Evolutionary conservation across 2,797 vertebrate genomes (phyloP).

Genomic region (Notolabrus celidotus): DNA sequence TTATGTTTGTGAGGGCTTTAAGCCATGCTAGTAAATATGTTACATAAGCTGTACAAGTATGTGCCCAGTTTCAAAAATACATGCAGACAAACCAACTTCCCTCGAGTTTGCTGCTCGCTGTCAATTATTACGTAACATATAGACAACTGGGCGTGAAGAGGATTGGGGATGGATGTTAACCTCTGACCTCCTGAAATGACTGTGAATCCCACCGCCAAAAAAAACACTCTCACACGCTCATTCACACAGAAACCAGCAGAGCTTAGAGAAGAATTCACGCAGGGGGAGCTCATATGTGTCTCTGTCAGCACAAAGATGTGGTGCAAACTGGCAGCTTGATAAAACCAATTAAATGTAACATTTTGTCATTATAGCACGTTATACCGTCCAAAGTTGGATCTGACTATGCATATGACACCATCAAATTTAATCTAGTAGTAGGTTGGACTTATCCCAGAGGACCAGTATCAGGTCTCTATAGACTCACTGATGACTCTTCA

Average conservation of each 20-base stretch:
- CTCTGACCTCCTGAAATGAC: constrained; percentile 43
- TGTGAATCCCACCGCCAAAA: not conserved
- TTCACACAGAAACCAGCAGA: constrained; percentile 16
- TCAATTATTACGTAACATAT: constrained; percentile 26
- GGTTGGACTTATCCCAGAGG: no score
- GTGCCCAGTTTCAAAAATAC: constrained; percentile 31
- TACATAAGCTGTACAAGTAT: constrained; percentile 45
- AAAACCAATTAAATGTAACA: no score
- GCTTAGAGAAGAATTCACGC: constrained; percentile 22
- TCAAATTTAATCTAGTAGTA: no score
- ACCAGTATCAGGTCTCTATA: no score
- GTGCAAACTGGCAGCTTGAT: not conserved
- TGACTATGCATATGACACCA: no score
- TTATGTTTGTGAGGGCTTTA: constrained; percentile 14
- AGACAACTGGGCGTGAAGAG: constrained; percentile 35
- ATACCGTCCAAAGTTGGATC: no score
- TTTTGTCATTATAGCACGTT: no score
- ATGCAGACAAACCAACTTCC: constrained; percentile 12
- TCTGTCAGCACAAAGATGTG: not conserved
- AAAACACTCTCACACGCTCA: constrained; percentile 26
- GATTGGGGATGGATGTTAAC: constrained; percentile 37
- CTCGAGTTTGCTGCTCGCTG: not conserved
- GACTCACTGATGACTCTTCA: no score
- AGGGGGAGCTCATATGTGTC: not conserved
- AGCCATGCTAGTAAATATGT: constrained; percentile 28